Evolutionary conservation across 2,113 vertebrate species (phyloP).

Genomic region (Cyprinodon variegatus): DNA sequence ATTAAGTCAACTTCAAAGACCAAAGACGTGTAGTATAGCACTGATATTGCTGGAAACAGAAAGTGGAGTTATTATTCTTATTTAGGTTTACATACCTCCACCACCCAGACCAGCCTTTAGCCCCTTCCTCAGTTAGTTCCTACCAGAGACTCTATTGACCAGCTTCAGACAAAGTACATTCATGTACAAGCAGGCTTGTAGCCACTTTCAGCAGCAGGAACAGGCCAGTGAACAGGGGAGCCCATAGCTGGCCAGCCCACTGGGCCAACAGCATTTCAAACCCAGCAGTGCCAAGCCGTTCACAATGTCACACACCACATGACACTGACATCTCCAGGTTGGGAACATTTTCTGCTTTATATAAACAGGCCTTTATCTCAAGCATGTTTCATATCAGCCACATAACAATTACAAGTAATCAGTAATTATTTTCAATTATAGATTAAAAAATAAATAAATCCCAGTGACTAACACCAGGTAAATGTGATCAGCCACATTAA

Average conservation of each 20-base stretch:
- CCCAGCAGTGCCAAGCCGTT: constrained; percentile 45
- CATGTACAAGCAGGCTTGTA: constrained; percentile 75
- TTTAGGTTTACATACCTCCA: constrained; percentile 82
- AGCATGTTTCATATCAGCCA: background rate
- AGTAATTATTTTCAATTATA: background rate
- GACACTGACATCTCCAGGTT: background rate
- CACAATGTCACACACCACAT: constrained; percentile 22
- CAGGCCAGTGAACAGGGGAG: constrained; percentile 69
- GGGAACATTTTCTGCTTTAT: background rate
- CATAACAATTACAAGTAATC: background rate
- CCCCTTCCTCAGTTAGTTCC: constrained; percentile 82
- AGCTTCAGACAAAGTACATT: constrained; percentile 82
- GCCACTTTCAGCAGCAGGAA: constrained; percentile 73
- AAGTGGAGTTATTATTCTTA: constrained; percentile 69
- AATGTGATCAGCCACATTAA: background rate
- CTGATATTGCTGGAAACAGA: constrained; percentile 75
- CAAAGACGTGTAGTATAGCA: constrained; percentile 67
- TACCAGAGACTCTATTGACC: constrained; percentile 83
- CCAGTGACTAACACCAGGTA: background rate
- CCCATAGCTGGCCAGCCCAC: constrained; percentile 64
- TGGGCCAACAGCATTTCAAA: constrained; percentile 30
- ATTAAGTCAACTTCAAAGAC: constrained; percentile 34
- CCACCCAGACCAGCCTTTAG: constrained; percentile 81
- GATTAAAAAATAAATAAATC: background rate
- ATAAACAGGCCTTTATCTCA: constrained; percentile 5